Conservation (phyloP, 2,888 invertebrate genomes). For the Hedychridium roseum region DNA sequence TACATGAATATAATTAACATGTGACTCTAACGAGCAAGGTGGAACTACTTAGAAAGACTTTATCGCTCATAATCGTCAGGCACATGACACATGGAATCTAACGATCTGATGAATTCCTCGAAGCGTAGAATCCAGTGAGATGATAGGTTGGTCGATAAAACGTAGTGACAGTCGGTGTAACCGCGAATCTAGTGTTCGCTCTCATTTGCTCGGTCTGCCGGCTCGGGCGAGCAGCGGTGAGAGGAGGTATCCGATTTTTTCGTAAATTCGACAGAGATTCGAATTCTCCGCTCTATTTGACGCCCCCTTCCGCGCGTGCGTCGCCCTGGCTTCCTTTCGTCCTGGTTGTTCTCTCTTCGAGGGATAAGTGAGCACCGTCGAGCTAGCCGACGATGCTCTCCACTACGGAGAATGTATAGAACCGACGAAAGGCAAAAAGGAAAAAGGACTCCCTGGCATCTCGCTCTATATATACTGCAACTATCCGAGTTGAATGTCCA, state of each 20-base stretch:
- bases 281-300: constrained; percentile 64
- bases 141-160: too few species aligned
- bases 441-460: constrained; percentile 53
- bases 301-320: constrained; percentile 29
- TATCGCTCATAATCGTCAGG: too few species aligned
- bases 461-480: constrained; percentile 62
- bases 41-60: too few species aligned
- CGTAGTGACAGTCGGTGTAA: too few species aligned
- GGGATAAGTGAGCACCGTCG: neutral
- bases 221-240: neutral
- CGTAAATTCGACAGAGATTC: constrained; percentile 61
- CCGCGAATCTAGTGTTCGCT: constrained; percentile 31
- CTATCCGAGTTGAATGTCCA: constrained; percentile 52
- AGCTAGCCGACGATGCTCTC: constrained; percentile 38
- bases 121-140: too few species aligned
- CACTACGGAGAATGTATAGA: constrained; percentile 57
- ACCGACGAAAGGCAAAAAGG: constrained; percentile 56
- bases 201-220: constrained; percentile 28
- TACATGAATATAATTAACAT: too few species aligned
- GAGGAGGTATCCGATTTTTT: constrained; percentile 26
- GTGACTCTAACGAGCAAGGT: too few species aligned
- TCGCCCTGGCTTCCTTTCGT: neutral
- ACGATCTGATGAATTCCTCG: too few species aligned
- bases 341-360: neutral
- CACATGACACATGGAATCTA: too few species aligned